Conservation (phyloP, 2,888 invertebrate species). For the Caenorhabditis macrosperma region DNA sequence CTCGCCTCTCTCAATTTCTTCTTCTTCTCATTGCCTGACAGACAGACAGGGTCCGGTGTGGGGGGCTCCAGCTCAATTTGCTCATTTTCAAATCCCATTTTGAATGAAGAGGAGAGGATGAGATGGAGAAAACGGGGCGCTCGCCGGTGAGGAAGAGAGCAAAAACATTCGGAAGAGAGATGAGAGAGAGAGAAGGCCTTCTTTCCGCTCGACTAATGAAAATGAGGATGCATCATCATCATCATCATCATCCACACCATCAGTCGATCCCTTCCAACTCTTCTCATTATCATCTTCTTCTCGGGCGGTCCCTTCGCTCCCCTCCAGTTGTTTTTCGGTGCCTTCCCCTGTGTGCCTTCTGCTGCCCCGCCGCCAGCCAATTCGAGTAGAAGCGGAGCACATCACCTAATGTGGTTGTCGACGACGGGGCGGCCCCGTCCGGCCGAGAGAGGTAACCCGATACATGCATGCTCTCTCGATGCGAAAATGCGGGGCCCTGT, state of each 20-base stretch:
- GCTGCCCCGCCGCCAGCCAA: not conserved
- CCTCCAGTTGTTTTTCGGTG: constrained; percentile 20
- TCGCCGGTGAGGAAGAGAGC: constrained; percentile 24
- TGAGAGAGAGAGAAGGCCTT: constrained; percentile 7
- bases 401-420: constrained; percentile 59
- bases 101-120: constrained; percentile 38
- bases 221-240: constrained; percentile 31
- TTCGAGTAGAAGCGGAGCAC: constrained; percentile 41
- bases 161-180: constrained; percentile 31
- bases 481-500: constrained; percentile 4
- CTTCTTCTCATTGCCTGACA: constrained; percentile 11
- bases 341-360: constrained; percentile 3
- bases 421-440: not conserved
- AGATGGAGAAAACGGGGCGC: not conserved
- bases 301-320: not conserved
- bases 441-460: constrained; percentile 49
- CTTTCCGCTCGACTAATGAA: constrained; percentile 21
- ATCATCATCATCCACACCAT: not conserved
- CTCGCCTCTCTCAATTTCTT: not conserved
- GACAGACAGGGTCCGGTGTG: constrained; percentile 33
- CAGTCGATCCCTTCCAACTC: not conserved
- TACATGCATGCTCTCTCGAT: constrained; percentile 44
- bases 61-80: constrained; percentile 50
- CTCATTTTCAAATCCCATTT: constrained; percentile 60
- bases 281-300: not conserved